Percentiles rank a stretch among this genome's conserved stretches.
These are phyloP conservation scores for Eristalis intricaria DNA, from an alignment of 2,888 invertebrate genomes.

Conservation along the genomic window DNA sequence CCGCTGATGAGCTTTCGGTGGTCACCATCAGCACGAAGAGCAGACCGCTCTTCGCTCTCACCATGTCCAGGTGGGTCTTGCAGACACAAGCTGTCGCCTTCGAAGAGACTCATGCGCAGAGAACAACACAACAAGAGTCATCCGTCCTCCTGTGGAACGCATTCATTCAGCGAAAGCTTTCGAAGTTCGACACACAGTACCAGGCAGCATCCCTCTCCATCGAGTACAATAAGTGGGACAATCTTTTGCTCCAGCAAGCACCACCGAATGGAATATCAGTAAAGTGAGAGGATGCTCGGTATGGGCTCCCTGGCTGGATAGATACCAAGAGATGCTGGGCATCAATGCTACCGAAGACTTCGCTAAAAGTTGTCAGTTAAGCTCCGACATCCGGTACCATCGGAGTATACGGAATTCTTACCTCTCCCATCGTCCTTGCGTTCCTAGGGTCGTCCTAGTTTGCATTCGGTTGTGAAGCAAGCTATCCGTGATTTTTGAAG, in stretches of 20 bases:
- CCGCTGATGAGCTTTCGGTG: background rate
- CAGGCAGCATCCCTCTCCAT: conserved; percentile 64
- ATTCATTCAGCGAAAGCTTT: conserved; percentile 66
- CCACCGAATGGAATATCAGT: conserved; percentile 26
- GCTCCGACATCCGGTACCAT: conserved; percentile 70
- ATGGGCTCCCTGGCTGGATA: conserved; percentile 45
- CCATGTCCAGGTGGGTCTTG: background rate
- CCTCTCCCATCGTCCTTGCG: conserved; percentile 52
- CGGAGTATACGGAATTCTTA: conserved; percentile 66
- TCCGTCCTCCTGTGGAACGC: conserved; percentile 50
- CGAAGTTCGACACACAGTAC: conserved; percentile 51
- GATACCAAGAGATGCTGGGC: conserved; percentile 69
- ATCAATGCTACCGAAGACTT: conserved; percentile 47
- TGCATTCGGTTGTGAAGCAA: conserved; percentile 37
- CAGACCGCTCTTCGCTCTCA: background rate
- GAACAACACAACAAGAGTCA: background rate
- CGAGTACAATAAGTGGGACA: conserved; percentile 57
- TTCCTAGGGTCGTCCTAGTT: conserved; percentile 49
- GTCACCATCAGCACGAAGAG: background rate
- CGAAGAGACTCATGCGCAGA: conserved; percentile 22
- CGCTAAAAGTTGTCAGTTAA: conserved; percentile 70
- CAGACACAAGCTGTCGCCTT: background rate
- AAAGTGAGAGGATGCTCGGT: conserved; percentile 53
- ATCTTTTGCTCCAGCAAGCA: conserved; percentile 52
- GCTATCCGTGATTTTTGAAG: conserved; percentile 20